These are phyloP conservation scores for Chelonoidis abingdonii DNA, from an alignment of 2,113 vertebrate genomes.

Conservation along the genomic window DNA sequence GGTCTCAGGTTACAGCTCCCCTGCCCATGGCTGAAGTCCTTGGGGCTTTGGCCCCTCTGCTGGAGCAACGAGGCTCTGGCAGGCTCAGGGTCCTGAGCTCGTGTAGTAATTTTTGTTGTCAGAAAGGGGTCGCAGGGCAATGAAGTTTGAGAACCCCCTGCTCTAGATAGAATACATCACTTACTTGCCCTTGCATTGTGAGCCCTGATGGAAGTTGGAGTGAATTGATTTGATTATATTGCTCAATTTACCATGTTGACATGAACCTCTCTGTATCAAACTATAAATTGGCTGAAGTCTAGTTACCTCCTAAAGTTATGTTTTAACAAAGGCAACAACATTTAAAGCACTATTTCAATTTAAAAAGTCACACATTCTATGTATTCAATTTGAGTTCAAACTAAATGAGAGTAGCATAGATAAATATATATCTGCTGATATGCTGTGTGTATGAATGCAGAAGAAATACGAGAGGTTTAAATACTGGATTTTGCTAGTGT, in stretches of 20 bases:
- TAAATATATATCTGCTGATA: background rate
- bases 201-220: background rate
- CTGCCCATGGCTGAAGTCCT: no score
- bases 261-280: background rate
- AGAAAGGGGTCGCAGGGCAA: no score
- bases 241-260: background rate
- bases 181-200: background rate
- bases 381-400: background rate
- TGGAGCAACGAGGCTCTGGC: no score
- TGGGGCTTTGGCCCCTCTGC: no score
- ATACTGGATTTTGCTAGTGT: background rate
- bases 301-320: background rate
- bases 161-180: no score
- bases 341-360: background rate
- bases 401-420: background rate
- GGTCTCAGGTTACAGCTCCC: no score
- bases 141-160: no score
- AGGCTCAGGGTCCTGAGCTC: no score
- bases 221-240: background rate
- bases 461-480: background rate
- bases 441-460: background rate
- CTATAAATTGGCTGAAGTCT: background rate
- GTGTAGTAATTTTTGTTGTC: no score
- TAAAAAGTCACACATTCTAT: background rate
- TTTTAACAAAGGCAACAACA: background rate